phyloP scores from a whole-genome alignment of 2,797 vertebrate genomes.

The Astyanax mexicanus region DNA sequence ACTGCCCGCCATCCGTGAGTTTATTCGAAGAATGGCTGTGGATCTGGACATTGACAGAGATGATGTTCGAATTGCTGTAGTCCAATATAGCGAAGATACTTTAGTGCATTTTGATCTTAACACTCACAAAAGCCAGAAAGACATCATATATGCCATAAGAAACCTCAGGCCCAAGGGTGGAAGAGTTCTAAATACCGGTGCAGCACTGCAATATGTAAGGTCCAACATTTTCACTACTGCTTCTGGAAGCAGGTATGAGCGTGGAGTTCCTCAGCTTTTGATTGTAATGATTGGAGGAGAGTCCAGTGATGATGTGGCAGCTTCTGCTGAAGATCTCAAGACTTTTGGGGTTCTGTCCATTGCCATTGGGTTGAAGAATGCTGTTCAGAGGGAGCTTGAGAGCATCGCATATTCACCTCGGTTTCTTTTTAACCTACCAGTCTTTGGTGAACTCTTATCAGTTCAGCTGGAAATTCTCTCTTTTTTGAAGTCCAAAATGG shows the following conservation, averaged over 20 bases:
- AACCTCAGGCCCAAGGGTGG: constrained; percentile 77
- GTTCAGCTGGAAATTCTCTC: constrained; percentile 74
- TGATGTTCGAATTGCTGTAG: constrained; percentile 70
- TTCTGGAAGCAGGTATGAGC: constrained; percentile 48
- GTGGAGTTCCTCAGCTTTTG: constrained; percentile 54
- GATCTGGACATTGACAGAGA: constrained; percentile 73
- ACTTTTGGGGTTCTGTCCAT: constrained; percentile 70
- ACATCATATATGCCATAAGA: constrained; percentile 74
- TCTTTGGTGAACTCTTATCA: constrained; percentile 77
- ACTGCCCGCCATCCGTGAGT: constrained; percentile 75
- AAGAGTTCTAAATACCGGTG: constrained; percentile 73
- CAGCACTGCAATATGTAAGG: constrained; percentile 73
- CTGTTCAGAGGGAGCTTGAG: constrained; percentile 68
- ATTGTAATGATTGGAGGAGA: constrained; percentile 47
- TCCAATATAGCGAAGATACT: constrained; percentile 74
- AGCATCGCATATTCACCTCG: constrained; percentile 70
- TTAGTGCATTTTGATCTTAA: constrained; percentile 71
- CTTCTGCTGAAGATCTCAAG: constrained; percentile 71
- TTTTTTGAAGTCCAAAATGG: constrained; percentile 72
- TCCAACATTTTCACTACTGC: constrained; percentile 66
- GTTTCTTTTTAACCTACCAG: constrained; percentile 73
- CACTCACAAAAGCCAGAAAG: constrained; percentile 72
- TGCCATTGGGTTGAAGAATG: constrained; percentile 51
- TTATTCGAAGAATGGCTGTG: constrained; percentile 76
- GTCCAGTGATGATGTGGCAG: constrained; percentile 49